Evolutionary conservation across 2,113 vertebrate species (phyloP), one percentile per base, ranked within the genome.

Genomic region (Ceuthmochares aereus): DNA sequence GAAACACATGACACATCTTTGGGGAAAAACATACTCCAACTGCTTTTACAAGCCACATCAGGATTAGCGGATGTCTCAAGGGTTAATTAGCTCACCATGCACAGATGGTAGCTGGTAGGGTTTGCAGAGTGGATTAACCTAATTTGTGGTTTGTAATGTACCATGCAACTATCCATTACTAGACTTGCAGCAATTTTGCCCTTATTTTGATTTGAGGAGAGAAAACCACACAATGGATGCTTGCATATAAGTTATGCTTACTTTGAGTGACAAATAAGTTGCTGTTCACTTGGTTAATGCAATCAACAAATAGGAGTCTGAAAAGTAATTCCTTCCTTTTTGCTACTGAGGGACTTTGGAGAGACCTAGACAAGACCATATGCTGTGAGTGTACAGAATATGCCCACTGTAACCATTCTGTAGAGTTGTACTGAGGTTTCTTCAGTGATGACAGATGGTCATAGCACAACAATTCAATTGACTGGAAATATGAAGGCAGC

Each of bases 61-160:
- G 86, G 64, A 92, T 87, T 90, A 93, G 80, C 47, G 66, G 62
- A 78, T 82, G 36, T 92, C 87, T 95, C 86, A 94, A 96, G 89
- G 92, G 75, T 94, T 96, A 96, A 96, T 93, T 95, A 96, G 76
- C 92, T 90, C 89, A 68, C 85, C 74, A 69, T 56, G 62, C 73
- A 96, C 95, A 97, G 94, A 96, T 97, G 96, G 94, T 83, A 84
- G 80, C 77, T 84, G 88, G 92, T 93, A 72, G 84, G 72, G 81
- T 88, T 85, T 84, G 51, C 66, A 87, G 84, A 95, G 73, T 80
- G 77, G 93, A 94, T 96, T 96, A 95, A 94, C 87, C 84, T 84
- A 94, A 97, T 96, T 86, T 95, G 90, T 72, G 72, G 87, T 75
- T 86, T 88, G 92, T 92, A 96, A 96, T 34, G 52, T 88, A 94